Evolutionary conservation across 2,888 invertebrate species (phyloP).

Genomic region (Odontothrips loti): DNA sequence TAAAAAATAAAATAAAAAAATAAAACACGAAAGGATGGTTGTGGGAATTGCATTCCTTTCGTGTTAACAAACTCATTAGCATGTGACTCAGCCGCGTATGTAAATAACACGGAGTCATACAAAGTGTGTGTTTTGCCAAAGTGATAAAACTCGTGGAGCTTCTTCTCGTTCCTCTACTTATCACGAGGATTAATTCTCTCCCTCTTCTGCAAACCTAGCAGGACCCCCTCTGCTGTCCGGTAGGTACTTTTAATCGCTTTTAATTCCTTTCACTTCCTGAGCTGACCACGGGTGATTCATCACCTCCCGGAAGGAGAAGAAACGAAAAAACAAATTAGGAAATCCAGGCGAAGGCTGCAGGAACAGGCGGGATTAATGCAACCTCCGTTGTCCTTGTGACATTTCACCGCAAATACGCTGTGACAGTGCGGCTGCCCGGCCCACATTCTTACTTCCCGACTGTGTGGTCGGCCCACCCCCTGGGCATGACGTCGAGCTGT

Average conservation of each 20-base stretch:
- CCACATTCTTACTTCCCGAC: no score
- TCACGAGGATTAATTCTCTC: not conserved
- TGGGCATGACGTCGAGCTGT: no score
- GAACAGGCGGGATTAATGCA: not conserved
- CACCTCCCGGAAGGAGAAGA: not conserved
- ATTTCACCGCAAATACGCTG: not conserved
- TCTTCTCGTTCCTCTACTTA: no score
- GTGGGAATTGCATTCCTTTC: not conserved
- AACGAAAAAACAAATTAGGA: not conserved
- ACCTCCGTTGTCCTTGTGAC: not conserved
- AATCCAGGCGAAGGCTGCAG: no score
- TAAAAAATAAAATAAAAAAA: not conserved
- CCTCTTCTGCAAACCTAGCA: not conserved
- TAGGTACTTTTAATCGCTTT: not conserved
- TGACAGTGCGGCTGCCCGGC: no score
- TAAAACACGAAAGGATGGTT: not conserved
- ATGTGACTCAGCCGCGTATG: not conserved
- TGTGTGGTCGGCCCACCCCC: no score
- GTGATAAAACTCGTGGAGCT: not conserved
- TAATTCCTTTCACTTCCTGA: not conserved
- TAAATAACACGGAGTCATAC: not conserved
- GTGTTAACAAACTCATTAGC: not conserved
- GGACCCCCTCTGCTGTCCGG: not conserved
- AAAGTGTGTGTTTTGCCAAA: not conserved
- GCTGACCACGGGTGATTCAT: slow-evolving; percentile 6